Evolutionary conservation across 1,140 invertebrate genomes (phyloP), one percentile per base, ranked within the genome.

Genomic region (Ruditapes philippinarum): DNA sequence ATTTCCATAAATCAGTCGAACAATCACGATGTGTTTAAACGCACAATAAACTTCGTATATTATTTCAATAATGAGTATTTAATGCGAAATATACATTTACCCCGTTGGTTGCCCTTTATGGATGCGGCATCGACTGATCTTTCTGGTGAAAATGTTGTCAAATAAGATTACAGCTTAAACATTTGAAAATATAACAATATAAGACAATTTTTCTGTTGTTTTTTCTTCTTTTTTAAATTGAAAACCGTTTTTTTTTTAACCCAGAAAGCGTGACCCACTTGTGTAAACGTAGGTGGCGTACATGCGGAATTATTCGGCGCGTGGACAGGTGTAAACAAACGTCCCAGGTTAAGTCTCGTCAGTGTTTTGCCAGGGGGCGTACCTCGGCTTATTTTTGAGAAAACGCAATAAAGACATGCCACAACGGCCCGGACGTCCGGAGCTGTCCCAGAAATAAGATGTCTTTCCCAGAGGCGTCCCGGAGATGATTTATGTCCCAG

Each of bases 281-380:
- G 65, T 70, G 36, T 38, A 38, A 70, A 70, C 65, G 65, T 70
- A 78, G 74, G 38, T 78, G 74, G 79, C 79, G 79, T 65, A 62
- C 51, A 31, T 81, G 79, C 54, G 79, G 40, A 54, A 81, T 81
- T 81, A 65, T 31, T 81, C 79, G 65, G 74, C 74, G 36, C 68
- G 45, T 51, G 74, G 45, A 33, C 74, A 78, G 74, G 74, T 78
- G 74, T 78, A 78, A 78, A 78, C 31, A 78, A 11, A 78, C 31
- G 45, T 17, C 1, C 33, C 25, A 19, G 28, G 42, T 57, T 76
- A 76, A 9, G n/a, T 76, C 73, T 45, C 40, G 11, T 73, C 19
- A 25, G 12, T 28, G 9, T 78, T 22, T 51, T n/a, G 74, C 42
- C n/a, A n/a, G n/a, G n/a, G n/a, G n/a, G n/a, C n/a, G n/a, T n/a